A percentile compares a stretch with the other conserved stretches of the same genome.
These are phyloP conservation scores for Peromyscus leucopus DNA, from an alignment of 2,113 vertebrate species.

Conservation along the genomic window DNA sequence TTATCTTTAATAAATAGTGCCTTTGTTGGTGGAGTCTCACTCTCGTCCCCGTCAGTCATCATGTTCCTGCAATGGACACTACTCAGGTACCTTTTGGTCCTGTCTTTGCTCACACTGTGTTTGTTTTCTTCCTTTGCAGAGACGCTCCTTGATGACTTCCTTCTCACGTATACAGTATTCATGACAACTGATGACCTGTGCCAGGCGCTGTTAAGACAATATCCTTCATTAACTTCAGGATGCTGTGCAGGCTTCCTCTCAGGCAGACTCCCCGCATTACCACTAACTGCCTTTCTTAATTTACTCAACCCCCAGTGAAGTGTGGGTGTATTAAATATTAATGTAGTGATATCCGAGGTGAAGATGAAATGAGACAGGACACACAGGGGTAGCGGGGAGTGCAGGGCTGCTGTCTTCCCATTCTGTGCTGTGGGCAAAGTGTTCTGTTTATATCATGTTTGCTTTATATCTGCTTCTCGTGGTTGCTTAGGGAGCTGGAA, in stretches of 20 bases:
- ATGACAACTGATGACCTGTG: constrained; percentile 98
- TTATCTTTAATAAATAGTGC: not conserved
- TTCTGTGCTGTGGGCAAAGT: not conserved
- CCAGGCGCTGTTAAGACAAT: constrained; percentile 97
- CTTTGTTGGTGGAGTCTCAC: constrained; percentile 18
- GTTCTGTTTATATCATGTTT: not conserved
- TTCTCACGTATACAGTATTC: constrained; percentile 97
- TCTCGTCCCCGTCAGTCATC: not conserved
- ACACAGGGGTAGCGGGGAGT: not conserved
- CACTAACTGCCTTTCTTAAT: constrained; percentile 77
- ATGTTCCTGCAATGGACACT: not conserved
- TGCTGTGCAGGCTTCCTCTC: not conserved
- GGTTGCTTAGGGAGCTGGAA: not conserved
- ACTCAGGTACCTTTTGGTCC: not conserved
- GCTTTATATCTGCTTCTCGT: not conserved
- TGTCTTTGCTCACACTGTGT: constrained; percentile 35
- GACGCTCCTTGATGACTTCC: constrained; percentile 96
- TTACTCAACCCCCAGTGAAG: not conserved
- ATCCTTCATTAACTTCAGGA: constrained; percentile 90
- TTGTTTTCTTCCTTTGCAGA: constrained; percentile 89
- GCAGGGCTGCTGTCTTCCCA: not conserved
- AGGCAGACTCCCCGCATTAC: constrained; percentile 67
- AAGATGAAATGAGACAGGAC: constrained; percentile 45
- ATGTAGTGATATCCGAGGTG: constrained; percentile 12
- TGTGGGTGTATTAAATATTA: constrained; percentile 64